phyloP scores from a whole-genome alignment of 2,797 vertebrate genomes.

The Siniperca obscura region DNA sequence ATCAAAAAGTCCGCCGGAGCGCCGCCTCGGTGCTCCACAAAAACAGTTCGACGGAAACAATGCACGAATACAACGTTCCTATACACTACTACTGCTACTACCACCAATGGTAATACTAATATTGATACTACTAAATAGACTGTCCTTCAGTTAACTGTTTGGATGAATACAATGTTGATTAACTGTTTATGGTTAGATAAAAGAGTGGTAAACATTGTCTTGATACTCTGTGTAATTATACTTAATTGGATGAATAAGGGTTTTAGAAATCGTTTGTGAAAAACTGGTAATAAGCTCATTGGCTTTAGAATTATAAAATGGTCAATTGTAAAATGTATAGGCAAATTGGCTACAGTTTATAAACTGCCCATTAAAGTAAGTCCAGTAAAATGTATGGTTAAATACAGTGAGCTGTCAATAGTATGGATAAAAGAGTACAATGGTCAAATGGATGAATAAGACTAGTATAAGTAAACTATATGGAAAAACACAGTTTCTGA shows the following conservation, averaged over 20 bases:
- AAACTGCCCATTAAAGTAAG: neutral
- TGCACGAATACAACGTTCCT: slow-evolving; percentile 50
- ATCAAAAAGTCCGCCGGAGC: slow-evolving; percentile 76
- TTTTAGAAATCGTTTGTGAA: neutral
- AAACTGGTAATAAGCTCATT: no score
- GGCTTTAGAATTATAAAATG: neutral
- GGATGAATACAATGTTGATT: neutral
- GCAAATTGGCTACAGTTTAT: neutral
- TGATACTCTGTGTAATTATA: neutral
- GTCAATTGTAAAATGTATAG: neutral
- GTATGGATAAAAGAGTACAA: neutral
- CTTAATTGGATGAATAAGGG: neutral
- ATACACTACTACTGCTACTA: neutral
- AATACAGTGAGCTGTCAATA: neutral
- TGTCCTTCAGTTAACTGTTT: neutral
- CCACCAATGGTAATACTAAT: neutral
- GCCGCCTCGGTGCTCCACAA: slow-evolving; percentile 49
- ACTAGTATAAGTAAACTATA: neutral
- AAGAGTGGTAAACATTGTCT: neutral
- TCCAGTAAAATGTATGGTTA: neutral
- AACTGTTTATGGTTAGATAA: neutral
- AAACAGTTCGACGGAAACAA: slow-evolving; percentile 62
- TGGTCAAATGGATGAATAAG: neutral
- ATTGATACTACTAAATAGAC: neutral
- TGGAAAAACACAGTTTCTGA: neutral